Percentiles rank a stretch among this genome's conserved stretches.
Evolutionary conservation across 2,113 vertebrate genomes (phyloP).

Genomic region (Pagrus major): DNA sequence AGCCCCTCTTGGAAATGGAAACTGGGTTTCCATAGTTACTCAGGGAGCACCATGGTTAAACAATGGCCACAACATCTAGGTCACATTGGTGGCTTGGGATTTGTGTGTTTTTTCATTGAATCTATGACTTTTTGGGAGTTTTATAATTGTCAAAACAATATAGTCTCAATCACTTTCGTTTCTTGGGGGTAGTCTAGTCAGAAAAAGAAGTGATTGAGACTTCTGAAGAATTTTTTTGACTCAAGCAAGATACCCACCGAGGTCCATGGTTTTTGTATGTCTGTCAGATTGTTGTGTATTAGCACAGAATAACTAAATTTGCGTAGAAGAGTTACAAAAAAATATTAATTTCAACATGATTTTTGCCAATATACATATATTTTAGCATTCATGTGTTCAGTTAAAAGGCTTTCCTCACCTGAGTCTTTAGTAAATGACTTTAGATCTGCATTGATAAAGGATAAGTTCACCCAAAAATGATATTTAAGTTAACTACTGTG

Average conservation of each 20-base stretch:
- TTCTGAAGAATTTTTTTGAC: no score
- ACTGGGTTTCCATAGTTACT: slow-evolving; percentile 79
- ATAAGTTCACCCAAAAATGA: no score
- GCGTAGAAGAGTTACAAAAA: not conserved
- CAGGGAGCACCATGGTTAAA: slow-evolving; percentile 46
- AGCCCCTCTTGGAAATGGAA: slow-evolving; percentile 51
- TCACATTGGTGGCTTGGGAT: slow-evolving; percentile 38
- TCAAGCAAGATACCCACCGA: not conserved
- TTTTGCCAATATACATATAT: not conserved
- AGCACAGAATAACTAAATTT: not conserved
- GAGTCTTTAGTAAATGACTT: not conserved
- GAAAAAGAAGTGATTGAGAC: no score
- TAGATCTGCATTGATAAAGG: not conserved
- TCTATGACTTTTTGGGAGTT: not conserved
- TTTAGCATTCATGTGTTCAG: not conserved
- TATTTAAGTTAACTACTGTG: no score
- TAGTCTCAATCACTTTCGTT: not conserved
- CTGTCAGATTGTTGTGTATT: no score
- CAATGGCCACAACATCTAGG: slow-evolving; percentile 53
- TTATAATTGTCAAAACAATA: not conserved
- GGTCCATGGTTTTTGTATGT: no score
- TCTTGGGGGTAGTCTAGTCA: no score
- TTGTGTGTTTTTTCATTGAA: slow-evolving; percentile 1
- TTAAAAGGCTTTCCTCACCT: not conserved
- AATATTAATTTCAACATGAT: no score